phyloP scores from a whole-genome alignment of 2,888 invertebrate genomes.

The Hirudinaria manillensis region DNA sequence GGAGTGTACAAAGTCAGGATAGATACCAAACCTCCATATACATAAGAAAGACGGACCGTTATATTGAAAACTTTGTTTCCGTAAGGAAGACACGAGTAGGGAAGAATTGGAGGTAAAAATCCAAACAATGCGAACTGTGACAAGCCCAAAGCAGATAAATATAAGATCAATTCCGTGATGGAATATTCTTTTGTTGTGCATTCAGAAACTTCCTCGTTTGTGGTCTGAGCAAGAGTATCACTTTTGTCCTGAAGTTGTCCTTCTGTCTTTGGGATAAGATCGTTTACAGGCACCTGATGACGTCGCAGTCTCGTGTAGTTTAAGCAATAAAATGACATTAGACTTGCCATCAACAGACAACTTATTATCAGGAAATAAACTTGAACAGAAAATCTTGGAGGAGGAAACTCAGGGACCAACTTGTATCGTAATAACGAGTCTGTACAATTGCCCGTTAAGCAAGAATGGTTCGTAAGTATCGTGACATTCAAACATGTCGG shows the following conservation, averaged over 20 bases:
- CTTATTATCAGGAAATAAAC: constrained; percentile 65
- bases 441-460: constrained; percentile 33
- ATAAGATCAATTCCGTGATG: constrained; percentile 37
- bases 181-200: too few species aligned
- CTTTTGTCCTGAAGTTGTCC: too few species aligned
- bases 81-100: constrained; percentile 75
- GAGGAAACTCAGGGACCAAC: constrained; percentile 44
- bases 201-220: too few species aligned
- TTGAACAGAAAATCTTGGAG: constrained; percentile 63
- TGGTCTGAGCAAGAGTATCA: too few species aligned
- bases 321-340: constrained; percentile 63
- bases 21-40: constrained; percentile 69
- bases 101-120: constrained; percentile 71
- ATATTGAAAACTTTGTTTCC: constrained; percentile 70
- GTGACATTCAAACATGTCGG: constrained; percentile 50
- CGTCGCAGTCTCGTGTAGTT: constrained; percentile 50
- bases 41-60: constrained; percentile 68
- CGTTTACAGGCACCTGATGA: neutral
- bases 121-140: constrained; percentile 71
- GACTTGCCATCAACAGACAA: constrained; percentile 62
- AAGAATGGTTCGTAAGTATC: constrained; percentile 38
- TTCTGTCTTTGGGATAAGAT: too few species aligned
- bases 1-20: constrained; percentile 53
- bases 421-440: constrained; percentile 13
- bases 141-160: constrained; percentile 53